Evolutionary conservation across 1,140 invertebrate species (phyloP).

Genomic region (Heliconius nattereri): DNA sequence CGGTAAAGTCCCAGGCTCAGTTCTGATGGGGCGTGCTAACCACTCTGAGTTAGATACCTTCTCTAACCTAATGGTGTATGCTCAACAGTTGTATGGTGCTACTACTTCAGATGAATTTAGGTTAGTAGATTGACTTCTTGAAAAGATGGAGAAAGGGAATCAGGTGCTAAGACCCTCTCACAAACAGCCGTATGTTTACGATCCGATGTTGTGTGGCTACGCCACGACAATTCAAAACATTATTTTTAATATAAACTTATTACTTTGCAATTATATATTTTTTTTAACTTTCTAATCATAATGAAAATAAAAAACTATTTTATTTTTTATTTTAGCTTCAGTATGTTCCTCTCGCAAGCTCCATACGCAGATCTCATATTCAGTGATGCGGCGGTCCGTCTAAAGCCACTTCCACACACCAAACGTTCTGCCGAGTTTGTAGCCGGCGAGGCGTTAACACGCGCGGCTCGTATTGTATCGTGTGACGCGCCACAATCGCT

Average conservation of each 20-base stretch:
- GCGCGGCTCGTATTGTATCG: conserved; percentile 68
- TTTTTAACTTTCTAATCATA: too few relatives aligned
- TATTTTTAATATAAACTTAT: too few relatives aligned
- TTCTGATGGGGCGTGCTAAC: conserved; percentile 94
- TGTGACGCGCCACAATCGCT: conserved; percentile 70
- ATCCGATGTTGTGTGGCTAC: too few relatives aligned
- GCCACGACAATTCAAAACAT: too few relatives aligned
- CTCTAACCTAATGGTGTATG: conserved; percentile 93
- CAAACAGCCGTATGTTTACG: too few relatives aligned
- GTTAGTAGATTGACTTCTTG: conserved; percentile 55
- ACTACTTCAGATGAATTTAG: conserved; percentile 92
- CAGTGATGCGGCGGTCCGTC: conserved; percentile 93
- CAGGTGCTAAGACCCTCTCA: too few relatives aligned
- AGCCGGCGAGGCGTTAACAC: conserved; percentile 56
- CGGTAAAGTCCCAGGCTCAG: conserved; percentile 94
- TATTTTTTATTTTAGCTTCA: conserved; percentile 83
- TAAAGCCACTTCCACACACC: conserved; percentile 85
- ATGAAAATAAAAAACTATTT: too few relatives aligned
- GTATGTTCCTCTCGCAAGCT: conserved; percentile 92
- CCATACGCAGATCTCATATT: conserved; percentile 95
- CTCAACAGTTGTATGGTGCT: conserved; percentile 94
- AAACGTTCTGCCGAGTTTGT: conserved; percentile 80
- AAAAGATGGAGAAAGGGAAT: too few relatives aligned
- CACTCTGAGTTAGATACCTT: conserved; percentile 91
- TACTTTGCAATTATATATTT: too few relatives aligned